Conservation (phyloP, 2,888 invertebrate genomes). For the Lasioglossum villosulum region DNA sequence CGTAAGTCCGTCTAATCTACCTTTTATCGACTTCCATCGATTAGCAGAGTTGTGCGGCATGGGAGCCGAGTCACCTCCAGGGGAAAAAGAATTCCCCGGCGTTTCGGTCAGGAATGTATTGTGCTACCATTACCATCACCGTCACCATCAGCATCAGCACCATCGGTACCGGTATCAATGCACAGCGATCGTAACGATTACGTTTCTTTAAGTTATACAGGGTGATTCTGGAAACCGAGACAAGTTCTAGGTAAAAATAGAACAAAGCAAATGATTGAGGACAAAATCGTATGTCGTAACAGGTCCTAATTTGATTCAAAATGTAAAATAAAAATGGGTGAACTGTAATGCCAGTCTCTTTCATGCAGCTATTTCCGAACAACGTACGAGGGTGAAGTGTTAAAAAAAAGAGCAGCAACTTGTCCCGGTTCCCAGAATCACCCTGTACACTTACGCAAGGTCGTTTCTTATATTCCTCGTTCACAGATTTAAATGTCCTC, state of each 20-base stretch:
- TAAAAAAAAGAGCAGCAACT: too few relatives aligned
- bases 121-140: not conserved
- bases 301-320: too few relatives aligned
- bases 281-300: too few relatives aligned
- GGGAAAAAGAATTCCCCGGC: slow-evolving; percentile 11
- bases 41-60: slow-evolving; percentile 33
- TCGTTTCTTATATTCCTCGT: not conserved
- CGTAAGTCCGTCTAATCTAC: slow-evolving; percentile 72
- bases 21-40: slow-evolving; percentile 77
- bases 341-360: too few relatives aligned
- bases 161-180: not conserved
- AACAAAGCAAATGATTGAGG: too few relatives aligned
- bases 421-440: too few relatives aligned
- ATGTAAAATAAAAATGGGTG: too few relatives aligned
- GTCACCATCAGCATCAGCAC: not conserved
- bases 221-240: too few relatives aligned
- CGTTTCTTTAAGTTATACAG: not conserved
- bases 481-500: not conserved
- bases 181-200: not conserved
- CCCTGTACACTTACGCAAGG: not conserved
- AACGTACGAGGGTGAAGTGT: too few relatives aligned
- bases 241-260: too few relatives aligned
- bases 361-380: too few relatives aligned
- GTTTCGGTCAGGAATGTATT: not conserved
- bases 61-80: slow-evolving; percentile 22